Conservation (phyloP, 2,797 vertebrate species). For the Chrysocyon brachyurus region DNA sequence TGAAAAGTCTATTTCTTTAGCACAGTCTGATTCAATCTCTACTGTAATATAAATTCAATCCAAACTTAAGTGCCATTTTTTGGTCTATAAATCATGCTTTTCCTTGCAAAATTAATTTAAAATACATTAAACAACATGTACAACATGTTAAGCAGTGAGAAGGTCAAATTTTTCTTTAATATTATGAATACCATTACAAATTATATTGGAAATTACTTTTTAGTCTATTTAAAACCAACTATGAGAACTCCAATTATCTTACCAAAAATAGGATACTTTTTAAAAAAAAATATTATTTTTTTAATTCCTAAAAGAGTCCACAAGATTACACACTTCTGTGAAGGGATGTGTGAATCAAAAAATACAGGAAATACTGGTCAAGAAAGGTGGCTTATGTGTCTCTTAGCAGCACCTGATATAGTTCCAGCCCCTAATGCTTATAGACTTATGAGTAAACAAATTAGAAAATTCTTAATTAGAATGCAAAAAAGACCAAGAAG, state of each 20-base stretch:
- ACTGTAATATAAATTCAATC: constrained; percentile 44
- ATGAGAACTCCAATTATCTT: neutral
- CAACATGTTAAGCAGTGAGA: neutral
- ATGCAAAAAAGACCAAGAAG: constrained; percentile 25
- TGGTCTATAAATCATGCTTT: constrained; percentile 37
- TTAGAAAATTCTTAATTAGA: constrained; percentile 56
- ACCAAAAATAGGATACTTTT: constrained; percentile 22
- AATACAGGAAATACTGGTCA: neutral
- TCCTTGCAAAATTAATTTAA: constrained; percentile 54
- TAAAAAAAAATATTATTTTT: constrained; percentile 23
- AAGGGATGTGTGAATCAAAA: constrained; percentile 49
- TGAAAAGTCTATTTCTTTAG: constrained; percentile 58
- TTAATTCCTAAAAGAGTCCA: constrained; percentile 7
- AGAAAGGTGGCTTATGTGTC: neutral
- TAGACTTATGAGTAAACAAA: constrained; percentile 3
- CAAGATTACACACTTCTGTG: neutral
- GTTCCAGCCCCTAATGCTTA: neutral
- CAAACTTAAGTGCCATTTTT: constrained; percentile 59
- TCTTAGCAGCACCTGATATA: neutral
- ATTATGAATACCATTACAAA: constrained; percentile 42
- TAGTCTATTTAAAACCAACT: constrained; percentile 42
- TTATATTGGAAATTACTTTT: constrained; percentile 43
- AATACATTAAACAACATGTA: constrained; percentile 36
- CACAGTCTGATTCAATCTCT: constrained; percentile 44
- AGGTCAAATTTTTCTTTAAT: constrained; percentile 40